phyloP scores from a whole-genome alignment of 2,888 invertebrate genomes.

The Aporophyla lueneburgensis region DNA sequence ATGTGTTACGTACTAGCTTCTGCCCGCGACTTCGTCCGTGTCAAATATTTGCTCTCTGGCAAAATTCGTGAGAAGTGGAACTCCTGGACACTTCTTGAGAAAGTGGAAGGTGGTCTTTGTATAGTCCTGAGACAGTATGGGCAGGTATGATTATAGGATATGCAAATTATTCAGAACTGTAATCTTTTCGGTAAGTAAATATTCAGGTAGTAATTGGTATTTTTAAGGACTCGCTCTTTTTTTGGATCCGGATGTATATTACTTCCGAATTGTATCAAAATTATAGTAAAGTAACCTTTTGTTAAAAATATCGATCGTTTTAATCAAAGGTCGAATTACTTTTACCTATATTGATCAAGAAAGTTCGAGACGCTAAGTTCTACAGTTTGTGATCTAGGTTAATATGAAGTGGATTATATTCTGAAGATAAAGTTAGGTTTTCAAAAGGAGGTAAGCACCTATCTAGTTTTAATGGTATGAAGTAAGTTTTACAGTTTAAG shows the following conservation, averaged over 20 bases:
- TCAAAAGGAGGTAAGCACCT: background rate
- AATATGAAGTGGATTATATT: slow-evolving; percentile 11
- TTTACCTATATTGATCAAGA: slow-evolving; percentile 21
- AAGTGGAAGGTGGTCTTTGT: too few species aligned
- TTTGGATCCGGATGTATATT: slow-evolving; percentile 17
- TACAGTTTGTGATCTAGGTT: slow-evolving; percentile 7
- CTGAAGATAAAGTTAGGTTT: slow-evolving; percentile 8
- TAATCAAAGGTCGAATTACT: slow-evolving; percentile 25
- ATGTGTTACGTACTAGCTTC: too few species aligned
- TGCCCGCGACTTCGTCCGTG: too few species aligned
- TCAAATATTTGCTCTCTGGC: too few species aligned
- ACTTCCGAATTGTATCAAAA: slow-evolving; percentile 52
- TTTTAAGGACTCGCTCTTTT: slow-evolving; percentile 9
- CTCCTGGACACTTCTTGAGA: too few species aligned
- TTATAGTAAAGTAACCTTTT: slow-evolving; percentile 11
- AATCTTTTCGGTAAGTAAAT: background rate
- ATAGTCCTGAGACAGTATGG: too few species aligned
- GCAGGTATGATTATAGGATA: too few species aligned
- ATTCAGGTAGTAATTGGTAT: slow-evolving; percentile 24
- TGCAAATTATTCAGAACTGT: background rate
- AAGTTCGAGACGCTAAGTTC: slow-evolving; percentile 42
- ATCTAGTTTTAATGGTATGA: slow-evolving; percentile 15
- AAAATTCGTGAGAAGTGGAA: too few species aligned
- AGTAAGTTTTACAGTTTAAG: slow-evolving; percentile 1
- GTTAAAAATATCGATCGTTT: slow-evolving; percentile 15